These are phyloP conservation scores for Chirona hameri DNA, from an alignment of 2,888 invertebrate species.

Conservation along the genomic window DNA sequence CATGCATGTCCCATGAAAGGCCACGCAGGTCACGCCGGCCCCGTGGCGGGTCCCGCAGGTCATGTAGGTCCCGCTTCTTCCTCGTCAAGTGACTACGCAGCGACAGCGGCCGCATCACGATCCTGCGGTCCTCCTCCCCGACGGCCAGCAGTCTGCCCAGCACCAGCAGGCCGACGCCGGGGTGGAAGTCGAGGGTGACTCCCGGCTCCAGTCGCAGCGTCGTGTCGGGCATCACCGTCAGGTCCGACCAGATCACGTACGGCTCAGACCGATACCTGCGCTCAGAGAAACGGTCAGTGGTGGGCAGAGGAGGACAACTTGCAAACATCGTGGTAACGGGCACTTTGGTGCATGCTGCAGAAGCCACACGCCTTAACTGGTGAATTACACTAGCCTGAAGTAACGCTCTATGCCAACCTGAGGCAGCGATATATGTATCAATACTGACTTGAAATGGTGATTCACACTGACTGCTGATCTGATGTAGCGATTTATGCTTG, in stretches of 20 bases:
- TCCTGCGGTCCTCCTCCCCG: slow-evolving; percentile 54
- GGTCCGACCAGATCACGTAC: slow-evolving; percentile 77
- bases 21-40: background rate
- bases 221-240: slow-evolving; percentile 93
- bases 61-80: background rate
- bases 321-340: too few species aligned
- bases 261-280: slow-evolving; percentile 56
- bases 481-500: too few species aligned
- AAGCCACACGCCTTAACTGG: too few species aligned
- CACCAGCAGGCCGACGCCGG: slow-evolving; percentile 92
- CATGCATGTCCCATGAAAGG: too few species aligned
- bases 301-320: background rate
- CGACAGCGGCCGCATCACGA: slow-evolving; percentile 41
- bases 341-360: too few species aligned
- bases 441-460: too few species aligned
- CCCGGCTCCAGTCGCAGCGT: slow-evolving; percentile 82
- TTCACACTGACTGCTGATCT: too few species aligned
- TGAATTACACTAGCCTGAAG: too few species aligned
- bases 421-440: too few species aligned
- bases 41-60: background rate
- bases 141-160: slow-evolving; percentile 82
- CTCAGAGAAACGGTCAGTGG: background rate
- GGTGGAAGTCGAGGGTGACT: slow-evolving; percentile 86
- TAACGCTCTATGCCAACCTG: too few species aligned
- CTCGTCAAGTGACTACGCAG: background rate